Evolutionary conservation across 1,140 invertebrate species (phyloP).

Genomic region (Drosophila navojoa): DNA sequence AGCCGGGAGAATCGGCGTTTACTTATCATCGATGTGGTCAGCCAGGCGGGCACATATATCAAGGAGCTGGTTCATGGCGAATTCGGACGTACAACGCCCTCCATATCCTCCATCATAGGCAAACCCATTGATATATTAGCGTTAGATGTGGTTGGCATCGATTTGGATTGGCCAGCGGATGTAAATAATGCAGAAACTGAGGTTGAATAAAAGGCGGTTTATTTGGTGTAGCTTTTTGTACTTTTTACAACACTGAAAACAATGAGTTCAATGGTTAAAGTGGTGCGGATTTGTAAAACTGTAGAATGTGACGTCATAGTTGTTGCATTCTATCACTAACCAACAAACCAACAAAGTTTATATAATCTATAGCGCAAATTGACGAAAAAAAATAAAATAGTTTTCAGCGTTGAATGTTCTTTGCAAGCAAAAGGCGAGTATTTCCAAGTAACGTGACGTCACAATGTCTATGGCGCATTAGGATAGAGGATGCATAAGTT

Average conservation of each 20-base stretch:
- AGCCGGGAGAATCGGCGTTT: constrained; percentile 85
- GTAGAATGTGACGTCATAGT: background rate
- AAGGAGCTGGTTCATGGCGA: constrained; percentile 99
- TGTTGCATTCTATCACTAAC: background rate
- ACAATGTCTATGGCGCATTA: too few species aligned
- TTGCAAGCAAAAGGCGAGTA: too few species aligned
- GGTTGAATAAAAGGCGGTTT: constrained; percentile 28
- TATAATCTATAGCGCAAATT: too few species aligned
- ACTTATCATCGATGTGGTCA: constrained; percentile 89
- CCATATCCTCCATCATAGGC: constrained; percentile 85
- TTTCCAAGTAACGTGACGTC: too few species aligned
- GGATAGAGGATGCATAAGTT: too few species aligned
- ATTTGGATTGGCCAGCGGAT: constrained; percentile 87
- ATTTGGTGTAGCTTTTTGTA: background rate
- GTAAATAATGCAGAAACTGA: constrained; percentile 64
- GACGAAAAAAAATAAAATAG: too few species aligned
- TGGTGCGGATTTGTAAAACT: background rate
- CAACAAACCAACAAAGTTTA: too few species aligned
- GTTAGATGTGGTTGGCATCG: constrained; percentile 88
- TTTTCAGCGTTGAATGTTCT: too few species aligned
- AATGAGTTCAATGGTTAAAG: background rate
- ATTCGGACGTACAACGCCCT: constrained; percentile 93
- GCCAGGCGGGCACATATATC: constrained; percentile 97
- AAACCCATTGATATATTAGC: constrained; percentile 90
- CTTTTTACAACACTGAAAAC: constrained; percentile 24